Conservation (phyloP, 1,140 invertebrate species). For the Coelopa frigida region DNA sequence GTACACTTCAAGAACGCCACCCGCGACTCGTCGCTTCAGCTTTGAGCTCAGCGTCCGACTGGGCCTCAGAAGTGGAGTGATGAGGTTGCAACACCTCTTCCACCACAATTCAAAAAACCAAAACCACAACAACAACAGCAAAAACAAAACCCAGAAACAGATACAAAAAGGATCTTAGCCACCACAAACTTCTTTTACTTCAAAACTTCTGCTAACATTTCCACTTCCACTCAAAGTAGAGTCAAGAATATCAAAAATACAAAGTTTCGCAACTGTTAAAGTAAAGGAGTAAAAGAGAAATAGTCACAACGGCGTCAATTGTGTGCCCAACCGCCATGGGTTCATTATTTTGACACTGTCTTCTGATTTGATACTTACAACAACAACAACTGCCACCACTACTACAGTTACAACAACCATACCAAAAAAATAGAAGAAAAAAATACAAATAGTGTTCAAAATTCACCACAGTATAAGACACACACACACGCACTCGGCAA, state of each 20-base stretch:
- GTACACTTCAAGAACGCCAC: too few relatives aligned
- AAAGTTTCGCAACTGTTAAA: slow-evolving; percentile 7
- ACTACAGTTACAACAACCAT: slow-evolving; percentile 18
- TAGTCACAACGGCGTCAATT: slow-evolving; percentile 33
- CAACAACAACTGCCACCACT: slow-evolving; percentile 12
- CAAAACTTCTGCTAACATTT: too few relatives aligned
- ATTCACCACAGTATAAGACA: neutral
- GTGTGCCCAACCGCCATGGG: slow-evolving; percentile 35
- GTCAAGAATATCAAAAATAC: too few relatives aligned
- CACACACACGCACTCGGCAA: neutral
- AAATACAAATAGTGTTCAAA: neutral
- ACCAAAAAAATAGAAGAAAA: too few relatives aligned
- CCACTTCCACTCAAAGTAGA: too few relatives aligned
- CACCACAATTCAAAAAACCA: too few relatives aligned
- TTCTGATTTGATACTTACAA: slow-evolving; percentile 43
- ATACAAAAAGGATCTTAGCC: neutral
- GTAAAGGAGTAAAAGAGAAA: slow-evolving; percentile 3
- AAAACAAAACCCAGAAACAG: too few relatives aligned
- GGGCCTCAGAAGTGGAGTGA: too few relatives aligned
- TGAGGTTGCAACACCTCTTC: too few relatives aligned
- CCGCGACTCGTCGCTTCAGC: too few relatives aligned
- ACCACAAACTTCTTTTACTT: neutral
- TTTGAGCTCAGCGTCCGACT: too few relatives aligned
- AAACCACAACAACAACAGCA: too few relatives aligned
- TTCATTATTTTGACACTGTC: slow-evolving; percentile 46